phyloP scores from a whole-genome alignment of 2,113 vertebrate genomes.

The Xenopus tropicalis region UCB_Xtro_10.0 CM004451.2:34339001-34339500 shows the following conservation, averaged over 20 bases:
- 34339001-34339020: too few species aligned
- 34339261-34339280: not conserved
- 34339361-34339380: constrained; percentile 90
- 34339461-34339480: too few species aligned
- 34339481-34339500: too few species aligned
- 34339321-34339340: constrained; percentile 96
- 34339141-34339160: constrained; percentile 83
- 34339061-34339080: not conserved
- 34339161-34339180: constrained; percentile 82
- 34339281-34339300: not conserved
- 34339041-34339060: too few species aligned
- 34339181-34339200: constrained; percentile 89
- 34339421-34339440: constrained; percentile 77
- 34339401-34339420: constrained; percentile 84
- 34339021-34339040: too few species aligned
- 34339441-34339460: constrained; percentile 58
- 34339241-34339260: not conserved
- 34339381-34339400: constrained; percentile 85
- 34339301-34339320: constrained; percentile 79
- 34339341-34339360: constrained; percentile 88
- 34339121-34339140: constrained; percentile 91
- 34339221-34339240: constrained; percentile 71
- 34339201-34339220: constrained; percentile 91
- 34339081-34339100: constrained; percentile 72
- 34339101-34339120: constrained; percentile 91